Evolutionary conservation across 2,888 invertebrate genomes (phyloP).

Genomic region (Galerucella pusilla): DNA sequence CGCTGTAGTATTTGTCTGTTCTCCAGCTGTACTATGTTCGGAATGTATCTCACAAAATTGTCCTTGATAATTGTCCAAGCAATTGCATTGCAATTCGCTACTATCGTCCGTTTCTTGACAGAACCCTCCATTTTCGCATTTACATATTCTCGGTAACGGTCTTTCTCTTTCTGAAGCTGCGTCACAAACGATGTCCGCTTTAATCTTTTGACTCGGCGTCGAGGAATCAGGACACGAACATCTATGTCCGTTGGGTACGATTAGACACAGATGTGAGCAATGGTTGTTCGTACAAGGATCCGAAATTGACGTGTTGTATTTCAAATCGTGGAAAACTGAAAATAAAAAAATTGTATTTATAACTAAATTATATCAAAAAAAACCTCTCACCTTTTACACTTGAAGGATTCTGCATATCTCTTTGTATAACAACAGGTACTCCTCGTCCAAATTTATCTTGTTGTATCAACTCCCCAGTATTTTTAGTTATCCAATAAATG

Average conservation of each 20-base stretch:
- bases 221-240: conserved; percentile 90
- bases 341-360: conserved; percentile 38
- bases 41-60: conserved; percentile 77
- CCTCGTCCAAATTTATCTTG: conserved; percentile 98
- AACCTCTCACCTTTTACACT: conserved; percentile 77
- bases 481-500: conserved; percentile 92
- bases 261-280: conserved; percentile 94
- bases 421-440: conserved; percentile 84
- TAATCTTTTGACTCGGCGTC: conserved; percentile 63
- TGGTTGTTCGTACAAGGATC: conserved; percentile 77
- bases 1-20: conserved; percentile 74
- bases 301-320: conserved; percentile 80
- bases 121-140: conserved; percentile 87
- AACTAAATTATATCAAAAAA: neutral
- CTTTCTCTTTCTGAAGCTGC: conserved; percentile 82
- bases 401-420: conserved; percentile 86
- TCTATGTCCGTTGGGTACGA: conserved; percentile 87
- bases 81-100: conserved; percentile 77
- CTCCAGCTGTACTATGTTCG: conserved; percentile 69
- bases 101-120: conserved; percentile 73
- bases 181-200: conserved; percentile 81
- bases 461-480: conserved; percentile 85
- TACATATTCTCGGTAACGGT: conserved; percentile 81
- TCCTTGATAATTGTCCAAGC: conserved; percentile 78
- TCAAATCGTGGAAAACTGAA: conserved; percentile 81